phyloP scores from a whole-genome alignment of 2,797 vertebrate species.

The Poecile montanus region DNA sequence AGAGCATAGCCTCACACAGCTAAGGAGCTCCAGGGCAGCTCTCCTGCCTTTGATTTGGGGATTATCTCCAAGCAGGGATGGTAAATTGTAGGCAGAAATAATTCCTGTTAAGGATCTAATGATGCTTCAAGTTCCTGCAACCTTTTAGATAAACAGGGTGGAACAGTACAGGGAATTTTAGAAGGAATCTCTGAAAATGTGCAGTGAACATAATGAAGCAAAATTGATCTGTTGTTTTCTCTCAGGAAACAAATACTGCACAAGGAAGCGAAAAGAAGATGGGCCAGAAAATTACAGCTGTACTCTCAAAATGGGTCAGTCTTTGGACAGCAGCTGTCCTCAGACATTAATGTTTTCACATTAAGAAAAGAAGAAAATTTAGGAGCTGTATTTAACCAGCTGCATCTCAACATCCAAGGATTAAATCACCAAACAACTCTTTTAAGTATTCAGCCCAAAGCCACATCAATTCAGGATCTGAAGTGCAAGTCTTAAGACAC shows the following conservation, averaged over 20 bases:
- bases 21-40: conserved; percentile 41
- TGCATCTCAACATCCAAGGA: neutral
- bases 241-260: neutral
- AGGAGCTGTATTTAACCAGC: neutral
- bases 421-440: neutral
- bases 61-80: neutral
- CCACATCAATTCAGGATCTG: neutral
- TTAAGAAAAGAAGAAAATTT: neutral
- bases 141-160: neutral
- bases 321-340: neutral
- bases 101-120: neutral
- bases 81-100: conserved; percentile 6
- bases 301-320: neutral
- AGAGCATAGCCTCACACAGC: neutral
- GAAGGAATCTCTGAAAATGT: neutral
- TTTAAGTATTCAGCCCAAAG: neutral
- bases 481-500: neutral
- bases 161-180: neutral
- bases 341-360: neutral
- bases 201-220: neutral
- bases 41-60: conserved; percentile 15
- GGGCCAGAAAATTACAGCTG: neutral
- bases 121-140: conserved; percentile 29
- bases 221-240: conserved; percentile 42
- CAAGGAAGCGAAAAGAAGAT: neutral